Conservation (phyloP, 53 echinoderm and acorn worm genomes). For the Astropecten irregularis region DNA sequence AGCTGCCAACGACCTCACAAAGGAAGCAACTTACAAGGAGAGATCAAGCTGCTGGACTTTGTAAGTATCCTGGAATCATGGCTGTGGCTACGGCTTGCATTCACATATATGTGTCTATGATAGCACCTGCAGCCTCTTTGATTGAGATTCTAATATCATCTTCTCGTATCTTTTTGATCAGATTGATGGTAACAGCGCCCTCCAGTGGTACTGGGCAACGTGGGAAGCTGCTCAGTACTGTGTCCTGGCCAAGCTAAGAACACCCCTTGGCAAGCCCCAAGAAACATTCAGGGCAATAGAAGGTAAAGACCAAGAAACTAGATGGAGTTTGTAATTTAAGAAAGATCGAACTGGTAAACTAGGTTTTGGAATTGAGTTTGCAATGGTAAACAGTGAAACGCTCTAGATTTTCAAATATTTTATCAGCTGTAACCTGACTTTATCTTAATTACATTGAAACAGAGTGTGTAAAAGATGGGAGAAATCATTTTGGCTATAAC, state of each 20-base stretch:
- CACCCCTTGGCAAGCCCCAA: conserved; percentile 92
- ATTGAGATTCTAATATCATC: too few species aligned
- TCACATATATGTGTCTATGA: background rate
- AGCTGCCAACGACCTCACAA: conserved; percentile 81
- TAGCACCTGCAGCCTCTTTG: too few species aligned
- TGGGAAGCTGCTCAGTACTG: conserved; percentile 97
- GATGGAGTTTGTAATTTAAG: too few species aligned
- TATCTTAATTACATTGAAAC: too few species aligned
- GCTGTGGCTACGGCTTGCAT: background rate
- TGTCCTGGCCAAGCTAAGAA: conserved; percentile 83
- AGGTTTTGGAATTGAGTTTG: too few species aligned
- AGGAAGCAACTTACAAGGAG: conserved; percentile 29
- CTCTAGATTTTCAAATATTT: too few species aligned
- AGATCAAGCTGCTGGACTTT: conserved; percentile 60
- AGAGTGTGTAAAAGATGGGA: too few species aligned
- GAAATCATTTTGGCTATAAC: too few species aligned
- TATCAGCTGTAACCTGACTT: too few species aligned
- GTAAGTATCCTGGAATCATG: conserved; percentile 53
- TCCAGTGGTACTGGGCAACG: conserved; percentile 98
- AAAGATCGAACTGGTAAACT: too few species aligned
- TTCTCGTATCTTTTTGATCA: background rate
- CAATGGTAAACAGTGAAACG: too few species aligned
- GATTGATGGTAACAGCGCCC: conserved; percentile 81
- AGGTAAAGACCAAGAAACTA: conserved; percentile 58
- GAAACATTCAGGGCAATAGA: conserved; percentile 93